A percentile compares a stretch with the other conserved stretches of the same genome.
These are phyloP conservation scores for Diplosoma virens DNA, from an alignment of 23 tunicate species.

Conservation along the genomic window DNA sequence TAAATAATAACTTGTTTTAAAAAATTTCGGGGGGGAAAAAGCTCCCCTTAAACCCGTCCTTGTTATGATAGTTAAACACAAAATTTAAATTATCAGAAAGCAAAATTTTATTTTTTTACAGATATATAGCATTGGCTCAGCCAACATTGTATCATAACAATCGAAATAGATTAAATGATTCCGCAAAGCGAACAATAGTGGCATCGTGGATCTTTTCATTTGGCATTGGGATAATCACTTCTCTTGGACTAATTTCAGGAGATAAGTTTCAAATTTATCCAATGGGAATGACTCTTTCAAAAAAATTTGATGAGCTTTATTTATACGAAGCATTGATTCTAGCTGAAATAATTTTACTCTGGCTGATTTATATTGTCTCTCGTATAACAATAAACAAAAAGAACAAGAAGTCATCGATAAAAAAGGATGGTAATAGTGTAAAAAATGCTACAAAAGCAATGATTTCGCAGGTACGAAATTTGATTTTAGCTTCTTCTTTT, in stretches of 20 bases:
- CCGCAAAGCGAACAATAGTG: not conserved
- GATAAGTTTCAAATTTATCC: slow-evolving; percentile 18
- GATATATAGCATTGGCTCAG: not conserved
- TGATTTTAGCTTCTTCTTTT: not conserved
- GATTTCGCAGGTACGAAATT: too few species aligned
- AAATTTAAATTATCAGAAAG: too few species aligned
- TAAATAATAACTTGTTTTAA: too few species aligned
- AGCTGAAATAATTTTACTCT: not conserved
- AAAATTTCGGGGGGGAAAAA: too few species aligned
- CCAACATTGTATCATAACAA: not conserved
- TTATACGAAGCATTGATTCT: slow-evolving; percentile 3
- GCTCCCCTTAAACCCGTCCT: too few species aligned
- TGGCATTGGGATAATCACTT: not conserved
- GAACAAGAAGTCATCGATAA: not conserved
- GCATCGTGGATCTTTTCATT: slow-evolving; percentile 1
- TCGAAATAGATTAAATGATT: not conserved
- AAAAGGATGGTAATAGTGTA: not conserved
- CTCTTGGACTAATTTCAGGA: not conserved
- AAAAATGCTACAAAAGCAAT: too few species aligned
- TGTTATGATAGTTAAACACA: too few species aligned
- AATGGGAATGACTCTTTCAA: slow-evolving; percentile 35
- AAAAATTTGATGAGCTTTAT: not conserved
- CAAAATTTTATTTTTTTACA: slow-evolving; percentile 8
- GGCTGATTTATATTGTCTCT: slow-evolving; percentile 6
- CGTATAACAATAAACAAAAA: not conserved